Evolutionary conservation across 2,888 invertebrate species (phyloP), one percentile per base, ranked within the genome.

Genomic region (Anthoptus insignis): DNA sequence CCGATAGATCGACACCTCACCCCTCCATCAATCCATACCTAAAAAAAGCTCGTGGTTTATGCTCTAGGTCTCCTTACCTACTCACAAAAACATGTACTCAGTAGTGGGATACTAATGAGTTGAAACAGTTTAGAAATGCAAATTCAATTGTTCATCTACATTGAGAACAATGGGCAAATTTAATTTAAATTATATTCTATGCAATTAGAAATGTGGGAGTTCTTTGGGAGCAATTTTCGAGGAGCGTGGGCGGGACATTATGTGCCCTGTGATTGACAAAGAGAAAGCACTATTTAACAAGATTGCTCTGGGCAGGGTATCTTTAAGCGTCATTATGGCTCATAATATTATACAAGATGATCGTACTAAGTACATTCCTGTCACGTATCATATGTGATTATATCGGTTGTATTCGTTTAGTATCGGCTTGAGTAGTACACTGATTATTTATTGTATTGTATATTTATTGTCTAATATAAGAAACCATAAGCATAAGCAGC

Each of bases 181-280:
- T 45, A 61, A 61, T 47, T 32, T 45, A 61, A 61, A 61, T 24
- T 22, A 29, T 24, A 53, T 42, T 42, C 47, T 24, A 24, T 24
- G 24, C 54, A 54, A 54, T 61, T 47, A 54, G 45, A 37, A 24
- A 34, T 37, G 61, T 61, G 54, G 61, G 61, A 54, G 61, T 60
- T 61, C 54, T 45, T 54, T 34, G 37, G 45, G 54, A 61, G 37
- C 47, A 34, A 47, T 61, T 54, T 60, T 47, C 13, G 24, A 54
- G 34, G 3, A 21, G 54, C 19, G 61, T 61, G 37, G 61, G 61
- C 54, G 54, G 32, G 29, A 61, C 34, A 27, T 54, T 39, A 16
- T 45, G 16, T 42, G 53, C 34, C 50, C 42, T 53, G 53, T 45
- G 45, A 54, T 45, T 61, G 60, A 61, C 53, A 45, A 32, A 61